phyloP scores from a whole-genome alignment of 2,797 vertebrate species.

The Triplophysa bombifrons region DNA sequence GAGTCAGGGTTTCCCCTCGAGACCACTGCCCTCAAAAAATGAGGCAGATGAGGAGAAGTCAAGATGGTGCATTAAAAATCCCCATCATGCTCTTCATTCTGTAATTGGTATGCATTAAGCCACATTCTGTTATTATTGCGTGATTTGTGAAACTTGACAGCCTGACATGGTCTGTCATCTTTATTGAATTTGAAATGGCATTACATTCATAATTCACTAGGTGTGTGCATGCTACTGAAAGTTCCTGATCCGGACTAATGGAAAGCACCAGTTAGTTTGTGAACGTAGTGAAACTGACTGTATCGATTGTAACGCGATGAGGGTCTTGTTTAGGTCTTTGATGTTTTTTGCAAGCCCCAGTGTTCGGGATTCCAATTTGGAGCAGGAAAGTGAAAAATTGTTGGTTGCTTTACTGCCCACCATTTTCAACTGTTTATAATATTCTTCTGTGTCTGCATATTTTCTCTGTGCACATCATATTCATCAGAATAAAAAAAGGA shows the following conservation, averaged over 20 bases:
- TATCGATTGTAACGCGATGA: background rate
- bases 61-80: constrained; percentile 56
- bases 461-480: constrained; percentile 99
- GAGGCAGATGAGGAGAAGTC: constrained; percentile 50
- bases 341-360: constrained; percentile 94
- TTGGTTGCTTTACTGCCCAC: constrained; percentile 99
- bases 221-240: background rate
- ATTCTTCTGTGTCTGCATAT: constrained; percentile 99
- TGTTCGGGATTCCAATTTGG: constrained; percentile 89
- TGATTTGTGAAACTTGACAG: constrained; percentile 14
- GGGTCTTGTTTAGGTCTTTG: constrained; percentile 56
- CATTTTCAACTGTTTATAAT: constrained; percentile 99
- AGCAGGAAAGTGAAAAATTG: constrained; percentile 96
- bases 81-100: background rate
- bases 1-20: constrained; percentile 48
- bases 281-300: background rate
- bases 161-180: constrained; percentile 9
- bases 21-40: constrained; percentile 54
- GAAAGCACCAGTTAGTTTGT: background rate
- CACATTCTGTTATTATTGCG: background rate
- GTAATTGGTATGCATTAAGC: background rate
- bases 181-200: constrained; percentile 14
- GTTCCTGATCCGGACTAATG: background rate
- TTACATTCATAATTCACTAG: constrained; percentile 23
- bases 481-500: constrained; percentile 99